These are phyloP conservation scores for Porites evermanni DNA, from an alignment of 92 coral and sea anemone genomes.

Conservation along the genomic window DNA sequence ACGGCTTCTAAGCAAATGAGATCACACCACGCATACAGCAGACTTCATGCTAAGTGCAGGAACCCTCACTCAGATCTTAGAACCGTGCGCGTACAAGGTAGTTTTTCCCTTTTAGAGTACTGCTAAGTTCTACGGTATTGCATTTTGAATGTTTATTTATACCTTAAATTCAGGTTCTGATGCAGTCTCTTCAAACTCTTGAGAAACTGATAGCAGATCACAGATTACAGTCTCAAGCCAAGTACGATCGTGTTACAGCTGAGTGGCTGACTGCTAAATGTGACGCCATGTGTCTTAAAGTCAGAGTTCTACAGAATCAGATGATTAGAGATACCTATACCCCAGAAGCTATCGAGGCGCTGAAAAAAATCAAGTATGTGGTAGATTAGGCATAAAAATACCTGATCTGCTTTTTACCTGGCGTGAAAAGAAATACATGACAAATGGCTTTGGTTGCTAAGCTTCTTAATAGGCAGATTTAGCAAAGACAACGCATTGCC, in stretches of 20 bases:
- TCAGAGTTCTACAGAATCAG: constrained; percentile 97
- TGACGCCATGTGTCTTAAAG: constrained; percentile 96
- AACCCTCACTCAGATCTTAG: no score
- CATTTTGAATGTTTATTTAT: background rate
- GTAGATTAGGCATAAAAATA: background rate
- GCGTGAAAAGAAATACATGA: no score
- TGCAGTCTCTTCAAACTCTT: constrained; percentile 79
- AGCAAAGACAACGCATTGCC: no score
- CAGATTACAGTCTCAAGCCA: constrained; percentile 83
- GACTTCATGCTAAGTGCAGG: no score
- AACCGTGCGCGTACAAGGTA: no score
- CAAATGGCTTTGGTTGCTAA: no score
- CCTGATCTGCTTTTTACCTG: no score
- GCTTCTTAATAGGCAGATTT: no score
- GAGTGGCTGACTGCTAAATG: constrained; percentile 96
- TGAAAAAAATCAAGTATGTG: constrained; percentile 85
- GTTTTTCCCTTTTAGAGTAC: background rate
- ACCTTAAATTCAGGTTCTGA: constrained; percentile 63
- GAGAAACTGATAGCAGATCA: constrained; percentile 89
- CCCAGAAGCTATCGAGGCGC: constrained; percentile 86
- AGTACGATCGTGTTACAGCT: constrained; percentile 81
- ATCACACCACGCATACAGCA: no score
- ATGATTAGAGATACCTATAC: constrained; percentile 92
- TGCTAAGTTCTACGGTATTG: background rate
- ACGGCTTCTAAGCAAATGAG: no score